These are phyloP conservation scores for Lycocerus yunnanus DNA, from an alignment of 2,888 invertebrate genomes.

Conservation along the genomic window DNA sequence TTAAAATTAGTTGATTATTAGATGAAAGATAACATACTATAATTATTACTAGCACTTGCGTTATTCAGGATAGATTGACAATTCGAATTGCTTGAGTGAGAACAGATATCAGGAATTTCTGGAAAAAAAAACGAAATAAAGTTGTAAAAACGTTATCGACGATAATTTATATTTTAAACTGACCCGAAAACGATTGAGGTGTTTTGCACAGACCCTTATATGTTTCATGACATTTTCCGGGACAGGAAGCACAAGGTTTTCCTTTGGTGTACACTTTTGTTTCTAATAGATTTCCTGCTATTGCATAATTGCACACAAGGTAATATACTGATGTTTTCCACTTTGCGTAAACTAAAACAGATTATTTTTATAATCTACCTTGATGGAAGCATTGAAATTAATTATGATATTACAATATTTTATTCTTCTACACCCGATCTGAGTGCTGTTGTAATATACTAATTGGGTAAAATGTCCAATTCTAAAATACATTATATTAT, in stretches of 20 bases:
- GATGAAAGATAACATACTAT: too few species aligned
- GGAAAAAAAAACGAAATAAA: too few species aligned
- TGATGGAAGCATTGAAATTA: not conserved
- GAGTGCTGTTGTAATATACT: not conserved
- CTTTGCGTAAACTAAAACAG: not conserved
- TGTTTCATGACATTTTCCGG: not conserved
- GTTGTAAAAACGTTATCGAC: not conserved
- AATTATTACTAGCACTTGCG: too few species aligned
- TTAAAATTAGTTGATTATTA: too few species aligned
- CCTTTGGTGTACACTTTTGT: not conserved
- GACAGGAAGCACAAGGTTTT: not conserved
- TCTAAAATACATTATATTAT: not conserved
- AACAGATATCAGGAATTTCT: not conserved
- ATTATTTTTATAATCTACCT: too few species aligned
- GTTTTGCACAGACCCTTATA: not conserved
- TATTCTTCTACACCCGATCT: not conserved
- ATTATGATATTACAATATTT: not conserved
- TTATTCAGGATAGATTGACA: not conserved
- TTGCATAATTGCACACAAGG: not conserved
- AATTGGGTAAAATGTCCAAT: not conserved
- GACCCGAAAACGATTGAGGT: not conserved
- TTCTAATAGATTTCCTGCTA: not conserved
- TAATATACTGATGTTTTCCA: not conserved
- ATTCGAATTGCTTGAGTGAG: not conserved
- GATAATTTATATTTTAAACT: not conserved